Conservation (phyloP, 2,888 invertebrate species). For the Drosophila siamana region DNA sequence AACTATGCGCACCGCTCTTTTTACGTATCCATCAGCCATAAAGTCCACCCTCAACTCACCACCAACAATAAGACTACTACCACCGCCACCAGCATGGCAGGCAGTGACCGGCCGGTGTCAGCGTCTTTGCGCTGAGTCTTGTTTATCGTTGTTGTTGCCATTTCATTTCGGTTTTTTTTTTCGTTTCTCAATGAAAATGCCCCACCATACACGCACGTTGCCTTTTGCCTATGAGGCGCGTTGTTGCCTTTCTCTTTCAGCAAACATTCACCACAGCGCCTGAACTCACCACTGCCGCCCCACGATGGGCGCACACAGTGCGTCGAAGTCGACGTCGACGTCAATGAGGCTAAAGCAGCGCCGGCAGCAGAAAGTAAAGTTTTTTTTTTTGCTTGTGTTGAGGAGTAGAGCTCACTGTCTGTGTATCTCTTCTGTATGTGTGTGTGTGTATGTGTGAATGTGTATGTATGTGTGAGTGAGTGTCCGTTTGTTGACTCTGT, state of each 20-base stretch:
- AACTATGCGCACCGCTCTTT: conserved; percentile 31
- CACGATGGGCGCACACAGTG: conserved; percentile 56
- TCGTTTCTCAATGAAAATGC: conserved; percentile 74
- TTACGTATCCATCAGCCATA: conserved; percentile 12
- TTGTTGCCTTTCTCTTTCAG: conserved; percentile 72
- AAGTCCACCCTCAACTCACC: conserved; percentile 33
- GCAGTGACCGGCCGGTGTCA: conserved; percentile 76
- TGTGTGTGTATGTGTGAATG: conserved; percentile 15
- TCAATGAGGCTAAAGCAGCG: conserved; percentile 22
- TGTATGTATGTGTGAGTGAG: conserved; percentile 56
- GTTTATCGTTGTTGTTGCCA: conserved; percentile 41
- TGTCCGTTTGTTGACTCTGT: conserved; percentile 79
- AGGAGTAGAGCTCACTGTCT: conserved; percentile 34
- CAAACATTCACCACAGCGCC: conserved; percentile 66
- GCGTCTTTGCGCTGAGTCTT: conserved; percentile 62
- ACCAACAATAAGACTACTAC: conserved; percentile 6
- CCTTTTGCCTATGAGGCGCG: conserved; percentile 27
- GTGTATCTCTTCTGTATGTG: conserved; percentile 39
- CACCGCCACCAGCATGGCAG: conserved; percentile 6
- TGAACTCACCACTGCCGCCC: conserved; percentile 60
- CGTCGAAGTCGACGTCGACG: conserved; percentile 35
- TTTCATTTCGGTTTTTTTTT: conserved; percentile 44
- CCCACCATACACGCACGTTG: conserved; percentile 56
- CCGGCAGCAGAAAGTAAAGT: conserved; percentile 50
- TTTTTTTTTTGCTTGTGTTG: conserved; percentile 40